These are phyloP conservation scores for Drosophila punjabiensis DNA, from an alignment of 1,140 invertebrate genomes.

Conservation along the genomic window DNA sequence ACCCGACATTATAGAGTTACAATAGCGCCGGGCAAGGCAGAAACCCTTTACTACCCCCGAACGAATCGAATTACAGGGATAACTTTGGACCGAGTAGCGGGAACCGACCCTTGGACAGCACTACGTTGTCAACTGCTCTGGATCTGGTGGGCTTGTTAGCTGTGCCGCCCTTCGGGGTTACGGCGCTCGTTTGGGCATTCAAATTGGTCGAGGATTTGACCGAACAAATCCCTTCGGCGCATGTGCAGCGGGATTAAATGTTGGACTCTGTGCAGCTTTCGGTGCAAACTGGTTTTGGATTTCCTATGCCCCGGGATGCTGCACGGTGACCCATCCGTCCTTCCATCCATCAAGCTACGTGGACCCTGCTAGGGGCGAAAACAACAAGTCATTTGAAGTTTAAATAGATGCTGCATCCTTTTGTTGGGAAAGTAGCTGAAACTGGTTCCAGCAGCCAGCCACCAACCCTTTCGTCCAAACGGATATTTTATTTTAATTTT, in stretches of 20 bases:
- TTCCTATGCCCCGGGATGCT: constrained; percentile 70
- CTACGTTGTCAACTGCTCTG: constrained; percentile 50
- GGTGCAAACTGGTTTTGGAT: constrained; percentile 73
- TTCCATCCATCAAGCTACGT: constrained; percentile 70
- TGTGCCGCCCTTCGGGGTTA: constrained; percentile 57
- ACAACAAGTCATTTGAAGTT: constrained; percentile 81
- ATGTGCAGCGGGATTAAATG: constrained; percentile 77
- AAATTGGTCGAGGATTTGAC: constrained; percentile 74
- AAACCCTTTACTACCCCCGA: constrained; percentile 70
- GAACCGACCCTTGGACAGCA: constrained; percentile 62
- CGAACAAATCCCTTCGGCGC: constrained; percentile 78
- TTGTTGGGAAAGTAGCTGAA: constrained; percentile 56
- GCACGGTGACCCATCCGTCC: constrained; percentile 66
- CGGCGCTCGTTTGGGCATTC: constrained; percentile 39
- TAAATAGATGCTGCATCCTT: constrained; percentile 81
- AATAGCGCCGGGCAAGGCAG: constrained; percentile 51
- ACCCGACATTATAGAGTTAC: constrained; percentile 82
- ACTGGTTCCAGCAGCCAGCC: constrained; percentile 63
- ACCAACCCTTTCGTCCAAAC: constrained; percentile 54
- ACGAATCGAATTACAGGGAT: constrained; percentile 63
- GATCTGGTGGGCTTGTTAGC: constrained; percentile 53
- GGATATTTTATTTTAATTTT: constrained; percentile 69
- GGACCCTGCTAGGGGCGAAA: constrained; percentile 65
- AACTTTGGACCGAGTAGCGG: constrained; percentile 36
- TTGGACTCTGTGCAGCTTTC: constrained; percentile 72